Conservation (phyloP, 2,113 vertebrate species). For the Urocitellus parryii region DNA sequence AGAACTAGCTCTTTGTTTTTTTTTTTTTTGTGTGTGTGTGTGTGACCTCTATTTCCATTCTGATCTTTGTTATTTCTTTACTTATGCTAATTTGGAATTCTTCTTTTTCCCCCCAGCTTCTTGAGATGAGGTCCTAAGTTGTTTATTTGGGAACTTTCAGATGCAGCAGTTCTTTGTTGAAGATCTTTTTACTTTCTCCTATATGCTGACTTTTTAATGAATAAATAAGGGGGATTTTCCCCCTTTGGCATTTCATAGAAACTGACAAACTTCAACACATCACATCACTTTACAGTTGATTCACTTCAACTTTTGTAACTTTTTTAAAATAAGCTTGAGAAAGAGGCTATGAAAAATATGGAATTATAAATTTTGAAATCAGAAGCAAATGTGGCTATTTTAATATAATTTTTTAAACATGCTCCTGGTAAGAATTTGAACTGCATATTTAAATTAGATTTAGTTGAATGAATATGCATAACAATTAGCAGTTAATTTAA, state of each 20-base stretch:
- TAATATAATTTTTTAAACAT: conserved; percentile 13
- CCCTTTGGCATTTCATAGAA: conserved; percentile 44
- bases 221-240: background rate
- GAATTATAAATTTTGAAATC: background rate
- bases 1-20: background rate
- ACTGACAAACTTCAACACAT: background rate
- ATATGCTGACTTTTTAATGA: conserved; percentile 19
- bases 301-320: background rate
- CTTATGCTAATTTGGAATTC: background rate
- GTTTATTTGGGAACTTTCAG: background rate
- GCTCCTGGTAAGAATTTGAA: conserved; percentile 6
- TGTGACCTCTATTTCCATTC: background rate
- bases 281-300: conserved; percentile 41
- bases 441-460: background rate
- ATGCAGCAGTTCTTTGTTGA: background rate
- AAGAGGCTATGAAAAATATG: background rate
- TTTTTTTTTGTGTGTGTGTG: too few species aligned
- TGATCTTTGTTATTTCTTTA: background rate
- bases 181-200: background rate
- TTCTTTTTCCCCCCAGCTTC: background rate
- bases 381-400: conserved; percentile 37
- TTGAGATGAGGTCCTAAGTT: background rate
- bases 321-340: conserved; percentile 50
- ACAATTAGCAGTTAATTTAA: background rate
- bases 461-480: background rate